These are phyloP conservation scores for Coptotermes formosanus DNA, from an alignment of 1,140 invertebrate genomes.

Conservation along the genomic window DNA sequence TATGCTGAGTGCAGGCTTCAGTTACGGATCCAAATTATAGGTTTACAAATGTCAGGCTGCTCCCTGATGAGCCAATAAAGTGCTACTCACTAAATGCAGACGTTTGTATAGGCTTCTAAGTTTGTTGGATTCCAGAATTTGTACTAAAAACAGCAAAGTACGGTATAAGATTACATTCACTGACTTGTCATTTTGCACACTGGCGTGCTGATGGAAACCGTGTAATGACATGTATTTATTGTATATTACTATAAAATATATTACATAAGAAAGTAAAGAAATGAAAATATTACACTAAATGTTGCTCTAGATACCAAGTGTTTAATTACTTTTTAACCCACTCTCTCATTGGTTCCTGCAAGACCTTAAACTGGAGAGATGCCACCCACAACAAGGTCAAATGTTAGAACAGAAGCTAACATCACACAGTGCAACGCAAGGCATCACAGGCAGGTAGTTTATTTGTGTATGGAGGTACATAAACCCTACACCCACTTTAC, in stretches of 20 bases:
- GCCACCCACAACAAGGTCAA: too few relatives aligned
- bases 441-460: too few relatives aligned
- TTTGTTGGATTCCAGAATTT: neutral
- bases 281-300: neutral
- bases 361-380: too few relatives aligned
- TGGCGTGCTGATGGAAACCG: neutral
- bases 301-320: neutral
- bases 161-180: neutral
- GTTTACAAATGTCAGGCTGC: neutral
- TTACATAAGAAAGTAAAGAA: neutral
- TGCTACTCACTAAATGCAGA: neutral
- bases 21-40: too few relatives aligned
- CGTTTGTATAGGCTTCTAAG: neutral
- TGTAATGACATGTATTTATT: neutral
- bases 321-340: neutral
- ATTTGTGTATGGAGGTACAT: too few relatives aligned
- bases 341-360: too few relatives aligned
- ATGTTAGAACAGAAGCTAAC: too few relatives aligned
- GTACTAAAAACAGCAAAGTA: neutral
- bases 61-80: neutral
- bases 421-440: too few relatives aligned
- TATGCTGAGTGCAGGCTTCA: too few relatives aligned
- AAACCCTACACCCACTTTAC: too few relatives aligned
- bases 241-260: conserved; percentile 9
- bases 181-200: neutral